These are phyloP conservation scores for Oncorhynchus keta DNA, from an alignment of 2,113 vertebrate species.

Conservation along the genomic window DNA sequence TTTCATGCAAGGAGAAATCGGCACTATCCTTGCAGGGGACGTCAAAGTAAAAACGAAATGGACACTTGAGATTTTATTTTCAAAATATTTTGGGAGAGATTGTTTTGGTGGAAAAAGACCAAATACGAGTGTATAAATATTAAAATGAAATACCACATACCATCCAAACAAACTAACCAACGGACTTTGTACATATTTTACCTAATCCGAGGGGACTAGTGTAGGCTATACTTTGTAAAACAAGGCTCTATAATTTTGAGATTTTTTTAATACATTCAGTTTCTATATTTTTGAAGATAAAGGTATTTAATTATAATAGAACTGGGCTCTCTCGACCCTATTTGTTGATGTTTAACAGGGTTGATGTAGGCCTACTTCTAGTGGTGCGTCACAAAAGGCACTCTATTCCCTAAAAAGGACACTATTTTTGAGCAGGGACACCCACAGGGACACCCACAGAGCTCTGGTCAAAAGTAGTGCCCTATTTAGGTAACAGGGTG, in stretches of 20 bases:
- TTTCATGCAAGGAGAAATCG: conserved; percentile 98
- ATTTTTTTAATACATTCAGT: conserved; percentile 98
- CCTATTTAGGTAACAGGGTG: too few relatives aligned
- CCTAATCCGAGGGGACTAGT: conserved; percentile 83
- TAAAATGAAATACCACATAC: conserved; percentile 80
- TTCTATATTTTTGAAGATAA: conserved; percentile 99
- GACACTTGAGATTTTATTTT: conserved; percentile 86
- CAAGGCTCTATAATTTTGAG: conserved; percentile 99
- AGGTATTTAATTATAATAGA: conserved; percentile 98
- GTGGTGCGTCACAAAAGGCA: conserved; percentile 20
- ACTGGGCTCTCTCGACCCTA: conserved; percentile 77
- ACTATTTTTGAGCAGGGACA: too few relatives aligned
- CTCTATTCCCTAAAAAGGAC: too few relatives aligned
- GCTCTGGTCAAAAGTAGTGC: too few relatives aligned
- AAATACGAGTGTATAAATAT: conserved; percentile 82
- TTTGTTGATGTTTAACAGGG: conserved; percentile 77
- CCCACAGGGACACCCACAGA: too few relatives aligned
- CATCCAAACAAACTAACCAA: conserved; percentile 76
- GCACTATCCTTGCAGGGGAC: conserved; percentile 95
- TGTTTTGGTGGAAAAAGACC: conserved; percentile 48
- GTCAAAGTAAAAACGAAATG: conserved; percentile 98
- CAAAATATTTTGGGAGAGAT: conserved; percentile 36
- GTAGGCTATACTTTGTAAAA: conserved; percentile 91
- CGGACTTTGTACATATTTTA: conserved; percentile 88
- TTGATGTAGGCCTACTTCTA: conserved; percentile 74